These are phyloP conservation scores for Cyprinodon tularosa DNA, from an alignment of 2,113 vertebrate genomes.

Conservation along the genomic window DNA sequence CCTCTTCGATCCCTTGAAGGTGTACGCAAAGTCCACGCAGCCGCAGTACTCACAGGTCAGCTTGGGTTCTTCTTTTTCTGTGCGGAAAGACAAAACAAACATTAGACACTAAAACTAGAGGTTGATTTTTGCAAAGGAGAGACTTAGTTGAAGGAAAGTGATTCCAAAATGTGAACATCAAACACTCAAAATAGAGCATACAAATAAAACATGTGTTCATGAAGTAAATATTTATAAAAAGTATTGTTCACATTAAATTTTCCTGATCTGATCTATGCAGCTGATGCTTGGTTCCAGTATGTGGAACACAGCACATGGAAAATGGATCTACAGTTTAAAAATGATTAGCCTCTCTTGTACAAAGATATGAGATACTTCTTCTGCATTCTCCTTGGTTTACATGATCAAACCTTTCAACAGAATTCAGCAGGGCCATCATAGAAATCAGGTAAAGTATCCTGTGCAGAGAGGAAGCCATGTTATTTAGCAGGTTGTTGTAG, in stretches of 20 bases:
- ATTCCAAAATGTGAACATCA: neutral
- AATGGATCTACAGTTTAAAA: no score
- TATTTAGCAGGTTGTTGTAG: neutral
- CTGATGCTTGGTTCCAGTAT: no score
- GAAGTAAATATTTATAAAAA: neutral
- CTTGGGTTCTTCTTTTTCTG: conserved; percentile 86
- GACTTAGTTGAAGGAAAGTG: neutral
- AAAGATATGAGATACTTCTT: no score
- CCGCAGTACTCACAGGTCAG: conserved; percentile 96
- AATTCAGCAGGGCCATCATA: neutral
- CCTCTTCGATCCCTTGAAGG: conserved; percentile 95
- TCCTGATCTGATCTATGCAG: no score
- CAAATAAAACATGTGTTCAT: neutral
- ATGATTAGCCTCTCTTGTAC: no score
- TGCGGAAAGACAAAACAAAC: neutral
- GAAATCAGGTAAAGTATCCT: neutral
- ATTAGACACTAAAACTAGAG: neutral
- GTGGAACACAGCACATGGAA: no score
- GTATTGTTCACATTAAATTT: no score
- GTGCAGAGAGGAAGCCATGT: neutral
- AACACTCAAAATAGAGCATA: neutral
- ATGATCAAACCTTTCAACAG: neutral
- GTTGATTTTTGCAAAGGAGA: neutral
- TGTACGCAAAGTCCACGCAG: conserved; percentile 94
- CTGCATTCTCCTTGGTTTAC: neutral